Evolutionary conservation across 2,113 vertebrate species (phyloP).

Genomic region (Emydura subglobosa): DNA sequence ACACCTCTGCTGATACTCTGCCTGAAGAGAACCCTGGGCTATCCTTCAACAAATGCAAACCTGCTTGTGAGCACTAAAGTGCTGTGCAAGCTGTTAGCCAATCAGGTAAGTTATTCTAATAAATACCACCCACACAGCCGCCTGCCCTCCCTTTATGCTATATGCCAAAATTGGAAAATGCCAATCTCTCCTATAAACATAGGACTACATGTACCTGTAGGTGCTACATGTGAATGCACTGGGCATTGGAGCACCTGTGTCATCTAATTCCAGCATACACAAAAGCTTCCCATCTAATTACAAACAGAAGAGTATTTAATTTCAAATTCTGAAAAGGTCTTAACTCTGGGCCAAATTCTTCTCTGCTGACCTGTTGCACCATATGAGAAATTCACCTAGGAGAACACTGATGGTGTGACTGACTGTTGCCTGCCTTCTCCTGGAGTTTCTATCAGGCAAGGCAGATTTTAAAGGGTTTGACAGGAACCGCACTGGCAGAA

Average conservation of each 20-base stretch:
- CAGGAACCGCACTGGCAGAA: neutral
- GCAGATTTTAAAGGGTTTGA: neutral
- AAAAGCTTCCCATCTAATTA: constrained; percentile 41
- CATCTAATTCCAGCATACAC: constrained; percentile 39
- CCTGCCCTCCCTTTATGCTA: neutral
- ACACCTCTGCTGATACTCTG: neutral
- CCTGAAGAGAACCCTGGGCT: neutral
- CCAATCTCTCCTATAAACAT: neutral
- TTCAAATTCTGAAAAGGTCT: neutral
- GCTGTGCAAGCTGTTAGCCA: neutral
- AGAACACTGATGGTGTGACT: neutral
- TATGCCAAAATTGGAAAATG: neutral
- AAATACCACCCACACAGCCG: neutral
- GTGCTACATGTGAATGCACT: neutral
- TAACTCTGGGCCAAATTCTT: neutral
- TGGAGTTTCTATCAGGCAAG: neutral
- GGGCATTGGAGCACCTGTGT: neutral
- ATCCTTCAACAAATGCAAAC: neutral
- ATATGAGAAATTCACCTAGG: neutral
- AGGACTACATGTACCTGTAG: neutral
- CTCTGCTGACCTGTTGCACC: neutral
- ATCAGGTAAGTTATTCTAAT: neutral
- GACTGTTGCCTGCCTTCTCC: neutral
- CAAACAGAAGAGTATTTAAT: constrained; percentile 11
- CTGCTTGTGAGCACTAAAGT: neutral